phyloP scores from a whole-genome alignment of 2,113 vertebrate species.

The Gavialis gangeticus region DNA sequence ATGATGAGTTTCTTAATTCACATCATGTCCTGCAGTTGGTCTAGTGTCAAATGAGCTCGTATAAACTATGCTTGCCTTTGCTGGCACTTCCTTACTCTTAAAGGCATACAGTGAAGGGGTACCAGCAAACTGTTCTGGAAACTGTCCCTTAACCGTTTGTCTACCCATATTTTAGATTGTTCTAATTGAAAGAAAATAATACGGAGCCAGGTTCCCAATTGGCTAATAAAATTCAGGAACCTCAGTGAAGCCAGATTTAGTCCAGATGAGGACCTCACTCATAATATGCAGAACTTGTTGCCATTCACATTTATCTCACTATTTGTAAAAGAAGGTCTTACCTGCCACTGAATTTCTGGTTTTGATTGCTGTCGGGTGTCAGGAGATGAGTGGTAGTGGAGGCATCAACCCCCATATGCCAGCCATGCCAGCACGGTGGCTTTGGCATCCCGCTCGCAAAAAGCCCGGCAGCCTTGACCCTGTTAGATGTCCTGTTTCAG shows the following conservation, averaged over 20 bases:
- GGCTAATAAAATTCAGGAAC: not conserved
- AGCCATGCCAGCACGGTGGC: too few relatives aligned
- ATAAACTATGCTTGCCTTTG: not conserved
- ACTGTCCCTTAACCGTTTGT: not conserved
- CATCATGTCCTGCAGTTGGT: not conserved
- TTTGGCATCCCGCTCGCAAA: too few relatives aligned
- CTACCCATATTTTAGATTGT: not conserved
- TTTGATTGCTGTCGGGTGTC: too few relatives aligned
- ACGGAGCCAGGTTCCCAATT: not conserved
- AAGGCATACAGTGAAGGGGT: not conserved
- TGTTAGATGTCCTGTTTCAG: not conserved
- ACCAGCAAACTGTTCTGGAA: not conserved
- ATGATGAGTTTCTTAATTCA: constrained; percentile 1
- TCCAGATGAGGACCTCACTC: not conserved
- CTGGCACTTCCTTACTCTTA: not conserved
- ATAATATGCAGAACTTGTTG: not conserved
- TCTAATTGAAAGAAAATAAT: not conserved
- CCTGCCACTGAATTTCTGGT: too few relatives aligned
- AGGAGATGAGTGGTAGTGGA: too few relatives aligned
- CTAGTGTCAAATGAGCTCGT: not conserved
- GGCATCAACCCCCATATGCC: not conserved
- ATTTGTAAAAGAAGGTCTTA: too few relatives aligned
- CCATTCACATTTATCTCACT: not conserved
- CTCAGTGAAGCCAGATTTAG: not conserved
- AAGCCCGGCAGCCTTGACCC: too few relatives aligned